phyloP scores from a whole-genome alignment of 2,797 vertebrate genomes.

The Acanthurus leucopareius region DNA sequence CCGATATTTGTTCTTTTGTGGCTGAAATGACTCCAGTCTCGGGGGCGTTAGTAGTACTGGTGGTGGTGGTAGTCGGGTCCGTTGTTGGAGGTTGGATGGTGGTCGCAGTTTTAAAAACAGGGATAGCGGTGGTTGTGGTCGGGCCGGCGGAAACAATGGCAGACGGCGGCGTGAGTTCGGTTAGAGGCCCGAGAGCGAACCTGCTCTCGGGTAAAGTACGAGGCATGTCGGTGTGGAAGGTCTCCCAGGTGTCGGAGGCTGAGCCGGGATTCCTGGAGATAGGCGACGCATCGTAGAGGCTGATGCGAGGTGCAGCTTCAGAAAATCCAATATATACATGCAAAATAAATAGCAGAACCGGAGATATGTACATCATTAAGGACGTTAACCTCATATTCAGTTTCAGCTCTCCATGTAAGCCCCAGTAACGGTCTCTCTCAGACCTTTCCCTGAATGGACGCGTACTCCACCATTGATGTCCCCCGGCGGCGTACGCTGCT shows the following conservation, averaged over 20 bases:
- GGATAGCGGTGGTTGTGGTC: conserved; percentile 8
- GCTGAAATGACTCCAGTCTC: conserved; percentile 35
- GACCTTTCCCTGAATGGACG: conserved; percentile 80
- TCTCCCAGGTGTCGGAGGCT: conserved; percentile 74
- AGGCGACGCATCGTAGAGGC: conserved; percentile 80
- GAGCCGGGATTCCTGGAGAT: conserved; percentile 74
- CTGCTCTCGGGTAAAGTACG: conserved; percentile 57
- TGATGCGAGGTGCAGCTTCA: conserved; percentile 81
- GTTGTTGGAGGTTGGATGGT: conserved; percentile 59
- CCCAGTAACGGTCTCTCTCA: conserved; percentile 77
- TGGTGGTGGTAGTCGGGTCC: conserved; percentile 52
- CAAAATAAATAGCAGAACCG: conserved; percentile 77
- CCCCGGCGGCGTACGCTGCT: conserved; percentile 65
- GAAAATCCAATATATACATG: conserved; percentile 78
- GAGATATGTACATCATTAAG: conserved; percentile 85
- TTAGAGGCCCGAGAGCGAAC: conserved; percentile 59
- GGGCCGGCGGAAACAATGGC: conserved; percentile 55
- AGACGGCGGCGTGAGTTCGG: conserved; percentile 62
- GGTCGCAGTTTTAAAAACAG: conserved; percentile 46
- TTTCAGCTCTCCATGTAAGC: conserved; percentile 87
- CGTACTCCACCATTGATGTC: conserved; percentile 79
- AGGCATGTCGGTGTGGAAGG: conserved; percentile 67
- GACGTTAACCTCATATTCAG: conserved; percentile 79
- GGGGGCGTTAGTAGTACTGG: conserved; percentile 23
- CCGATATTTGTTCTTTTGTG: conserved; percentile 41